A percentile compares a stretch with the other conserved stretches of the same genome.
Evolutionary conservation across 2,888 invertebrate genomes (phyloP).

Genomic region (Coremacera marginata): DNA sequence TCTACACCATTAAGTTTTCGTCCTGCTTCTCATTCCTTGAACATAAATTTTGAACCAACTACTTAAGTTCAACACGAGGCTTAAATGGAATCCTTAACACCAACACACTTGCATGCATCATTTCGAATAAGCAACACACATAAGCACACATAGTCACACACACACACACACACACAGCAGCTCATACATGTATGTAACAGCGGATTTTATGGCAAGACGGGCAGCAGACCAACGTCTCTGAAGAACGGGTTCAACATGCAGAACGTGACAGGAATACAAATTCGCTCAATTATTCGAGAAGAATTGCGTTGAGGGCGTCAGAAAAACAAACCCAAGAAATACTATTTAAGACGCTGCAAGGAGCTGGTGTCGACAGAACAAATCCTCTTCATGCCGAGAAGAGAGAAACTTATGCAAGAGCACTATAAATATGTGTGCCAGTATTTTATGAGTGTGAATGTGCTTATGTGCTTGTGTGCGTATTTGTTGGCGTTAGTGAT

Average conservation of each 20-base stretch:
- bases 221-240: slow-evolving; percentile 21
- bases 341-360: slow-evolving; percentile 25
- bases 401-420: not conserved
- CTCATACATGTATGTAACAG: not conserved
- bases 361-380: slow-evolving; percentile 11
- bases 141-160: not conserved
- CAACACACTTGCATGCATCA: slow-evolving; percentile 24
- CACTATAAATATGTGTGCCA: slow-evolving; percentile 10
- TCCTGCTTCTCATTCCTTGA: not conserved
- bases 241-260: slow-evolving; percentile 54
- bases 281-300: slow-evolving; percentile 45
- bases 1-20: not conserved
- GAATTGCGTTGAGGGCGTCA: slow-evolving; percentile 23
- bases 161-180: not conserved
- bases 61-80: slow-evolving; percentile 24
- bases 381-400: slow-evolving; percentile 27
- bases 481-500: not conserved
- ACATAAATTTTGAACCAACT: slow-evolving; percentile 31
- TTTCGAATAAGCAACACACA: not conserved
- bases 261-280: slow-evolving; percentile 61
- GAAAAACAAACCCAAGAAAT: slow-evolving; percentile 29
- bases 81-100: slow-evolving; percentile 32
- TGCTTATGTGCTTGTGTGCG: not conserved
- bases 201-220: slow-evolving; percentile 17
- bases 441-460: not conserved